Base-by-base conservation (phyloP, 2,797 vertebrate genomes). In the Thripadectes ignobilis region DNA sequence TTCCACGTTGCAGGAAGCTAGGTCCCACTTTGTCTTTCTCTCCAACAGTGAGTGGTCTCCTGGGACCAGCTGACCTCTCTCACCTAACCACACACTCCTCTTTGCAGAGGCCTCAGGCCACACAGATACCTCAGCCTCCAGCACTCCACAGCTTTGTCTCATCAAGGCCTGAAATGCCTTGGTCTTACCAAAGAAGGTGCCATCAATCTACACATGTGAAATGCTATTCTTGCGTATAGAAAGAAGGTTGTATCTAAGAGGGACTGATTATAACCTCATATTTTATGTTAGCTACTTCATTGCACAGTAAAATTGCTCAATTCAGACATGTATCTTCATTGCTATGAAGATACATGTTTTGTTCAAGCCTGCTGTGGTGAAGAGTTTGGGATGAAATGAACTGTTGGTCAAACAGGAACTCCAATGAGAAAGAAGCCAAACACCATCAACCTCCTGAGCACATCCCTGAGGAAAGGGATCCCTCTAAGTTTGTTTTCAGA, bases 181-280 rank as follows among this genome's bases (percentile, higher is more conserved):
- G 1, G 2, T 55, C 48, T 57, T 49, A 57, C 9, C n/a, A 45
- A 74, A 67, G 75, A 36, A 57, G 39, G 36, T 74, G 45, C 48
- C 52, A 38, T 67, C 0, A 0, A 32, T 59, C n/a, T 5, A 36
- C 12, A 13, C 7, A 18, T 0, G 1, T 16, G 19, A 71, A 88
- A n/a, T 49, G 5, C 41, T 54, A 30, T 20, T 80, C 65, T 41
- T 45, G 15, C 15, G 45, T 18, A 29, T 15, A 39, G 39, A 39
- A 18, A 1, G 5, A 39, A 19, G 36, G 17, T 12, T 38, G 10
- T 51, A 55, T 34, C 34, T 67, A 73, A 69, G 1, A 19, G 27
- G 55, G 20, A 12, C 51, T 32, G 41, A 43, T 21, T 54, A 39
- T 46, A 75, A 54, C 22, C 34, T 41, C 39, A 41, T 41, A 41